Conservation (phyloP, 2,888 invertebrate genomes). For the Lasioglossum leucozonium region DNA sequence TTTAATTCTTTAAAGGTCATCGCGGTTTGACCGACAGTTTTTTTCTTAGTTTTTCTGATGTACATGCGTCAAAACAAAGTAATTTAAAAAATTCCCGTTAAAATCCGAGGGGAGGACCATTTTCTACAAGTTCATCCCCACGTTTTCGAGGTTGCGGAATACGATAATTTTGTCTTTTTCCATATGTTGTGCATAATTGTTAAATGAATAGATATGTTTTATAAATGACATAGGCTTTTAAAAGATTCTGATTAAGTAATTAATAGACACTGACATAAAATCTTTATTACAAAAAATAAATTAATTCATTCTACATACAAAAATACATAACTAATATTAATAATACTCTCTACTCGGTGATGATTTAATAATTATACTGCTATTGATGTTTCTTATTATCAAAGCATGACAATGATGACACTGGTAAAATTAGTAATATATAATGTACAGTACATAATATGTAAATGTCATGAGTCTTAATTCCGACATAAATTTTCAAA, state of each 20-base stretch:
- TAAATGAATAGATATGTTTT: not conserved
- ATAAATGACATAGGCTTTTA: conserved; percentile 1
- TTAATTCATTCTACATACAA: conserved; percentile 82
- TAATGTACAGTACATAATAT: conserved; percentile 61
- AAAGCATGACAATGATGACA: conserved; percentile 63
- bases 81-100: no score
- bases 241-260: conserved; percentile 16
- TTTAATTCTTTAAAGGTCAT: no score
- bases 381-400: conserved; percentile 55
- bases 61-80: no score
- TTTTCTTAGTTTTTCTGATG: no score
- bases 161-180: not conserved
- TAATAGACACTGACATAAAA: conserved; percentile 71
- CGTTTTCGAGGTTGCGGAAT: no score
- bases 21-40: no score
- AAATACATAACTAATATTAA: conserved; percentile 82
- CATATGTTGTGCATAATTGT: not conserved
- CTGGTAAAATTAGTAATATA: conserved; percentile 65
- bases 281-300: conserved; percentile 82
- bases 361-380: conserved; percentile 72
- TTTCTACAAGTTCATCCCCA: no score
- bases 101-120: no score
- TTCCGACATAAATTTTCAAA: conserved; percentile 39
- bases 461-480: conserved; percentile 34
- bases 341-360: conserved; percentile 82